phyloP scores from a whole-genome alignment of 2,113 vertebrate species.

The Pipa parva region DNA sequence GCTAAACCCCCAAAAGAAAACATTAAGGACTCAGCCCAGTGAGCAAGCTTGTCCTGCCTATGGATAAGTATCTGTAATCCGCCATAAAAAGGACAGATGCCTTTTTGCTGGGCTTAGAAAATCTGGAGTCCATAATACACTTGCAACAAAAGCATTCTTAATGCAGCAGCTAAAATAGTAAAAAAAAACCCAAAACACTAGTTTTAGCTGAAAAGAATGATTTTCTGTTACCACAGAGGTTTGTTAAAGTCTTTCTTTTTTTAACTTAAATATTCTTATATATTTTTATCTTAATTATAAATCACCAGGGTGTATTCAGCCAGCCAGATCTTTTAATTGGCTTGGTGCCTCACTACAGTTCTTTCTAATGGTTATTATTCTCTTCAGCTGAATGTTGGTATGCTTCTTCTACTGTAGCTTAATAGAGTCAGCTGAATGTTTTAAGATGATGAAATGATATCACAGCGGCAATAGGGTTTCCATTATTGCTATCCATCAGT shows the following conservation, averaged over 20 bases:
- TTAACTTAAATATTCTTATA: constrained; percentile 6
- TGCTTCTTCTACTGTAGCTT: constrained; percentile 4
- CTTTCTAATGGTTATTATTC: constrained; percentile 27
- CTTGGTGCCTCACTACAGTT: constrained; percentile 18
- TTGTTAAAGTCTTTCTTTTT: constrained; percentile 1
- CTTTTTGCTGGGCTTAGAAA: too few relatives aligned
- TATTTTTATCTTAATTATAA: constrained; percentile 38
- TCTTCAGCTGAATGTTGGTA: constrained; percentile 19
- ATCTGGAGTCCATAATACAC: too few relatives aligned
- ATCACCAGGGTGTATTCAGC: constrained; percentile 27
- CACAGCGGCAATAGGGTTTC: background rate
- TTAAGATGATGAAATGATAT: background rate
- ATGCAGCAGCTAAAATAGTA: background rate
- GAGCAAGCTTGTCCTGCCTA: too few relatives aligned
- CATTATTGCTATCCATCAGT: constrained; percentile 14
- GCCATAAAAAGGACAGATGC: too few relatives aligned
- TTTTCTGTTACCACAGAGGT: constrained; percentile 1
- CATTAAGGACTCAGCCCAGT: too few relatives aligned
- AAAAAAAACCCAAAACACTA: too few relatives aligned
- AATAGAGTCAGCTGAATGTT: constrained; percentile 17
- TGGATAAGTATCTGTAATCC: too few relatives aligned
- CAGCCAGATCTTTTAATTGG: constrained; percentile 24
- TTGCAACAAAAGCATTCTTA: too few relatives aligned
- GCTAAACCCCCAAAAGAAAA: too few relatives aligned
- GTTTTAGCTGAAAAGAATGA: background rate